A percentile compares a stretch with the other conserved stretches of the same genome.
Evolutionary conservation across 2,113 vertebrate genomes (phyloP).

Genomic region (Scalopus aquaticus): DNA sequence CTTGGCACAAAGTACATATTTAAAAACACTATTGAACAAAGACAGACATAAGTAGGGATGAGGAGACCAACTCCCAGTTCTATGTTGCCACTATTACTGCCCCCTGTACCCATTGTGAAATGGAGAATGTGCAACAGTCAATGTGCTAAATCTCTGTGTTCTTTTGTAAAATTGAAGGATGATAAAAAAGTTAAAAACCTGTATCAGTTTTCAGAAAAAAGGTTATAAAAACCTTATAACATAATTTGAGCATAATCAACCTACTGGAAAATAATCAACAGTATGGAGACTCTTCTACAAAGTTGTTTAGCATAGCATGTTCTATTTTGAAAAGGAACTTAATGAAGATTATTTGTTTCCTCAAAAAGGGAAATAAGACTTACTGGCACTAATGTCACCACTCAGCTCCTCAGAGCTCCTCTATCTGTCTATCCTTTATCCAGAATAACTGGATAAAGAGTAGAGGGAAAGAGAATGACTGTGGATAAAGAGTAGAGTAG

Average conservation of each 20-base stretch:
- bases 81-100: background rate
- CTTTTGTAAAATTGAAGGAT: background rate
- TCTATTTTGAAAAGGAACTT: conserved; percentile 29
- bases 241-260: conserved; percentile 19
- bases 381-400: background rate
- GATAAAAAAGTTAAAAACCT: background rate
- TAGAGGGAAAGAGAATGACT: background rate
- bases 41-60: background rate
- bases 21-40: background rate
- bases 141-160: background rate
- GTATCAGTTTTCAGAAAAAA: background rate
- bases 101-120: too few relatives aligned
- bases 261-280: background rate
- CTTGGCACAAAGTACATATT: background rate
- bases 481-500: background rate
- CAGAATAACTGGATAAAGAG: too few relatives aligned
- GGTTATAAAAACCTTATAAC: background rate
- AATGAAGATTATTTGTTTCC: background rate
- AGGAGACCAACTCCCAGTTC: background rate
- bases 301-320: background rate
- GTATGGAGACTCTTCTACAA: background rate
- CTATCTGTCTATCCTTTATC: too few relatives aligned
- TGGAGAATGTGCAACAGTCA: background rate
- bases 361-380: background rate
- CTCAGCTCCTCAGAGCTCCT: too few relatives aligned